phyloP scores from a whole-genome alignment of 1,140 invertebrate species.

The Conus betulinus region DNA sequence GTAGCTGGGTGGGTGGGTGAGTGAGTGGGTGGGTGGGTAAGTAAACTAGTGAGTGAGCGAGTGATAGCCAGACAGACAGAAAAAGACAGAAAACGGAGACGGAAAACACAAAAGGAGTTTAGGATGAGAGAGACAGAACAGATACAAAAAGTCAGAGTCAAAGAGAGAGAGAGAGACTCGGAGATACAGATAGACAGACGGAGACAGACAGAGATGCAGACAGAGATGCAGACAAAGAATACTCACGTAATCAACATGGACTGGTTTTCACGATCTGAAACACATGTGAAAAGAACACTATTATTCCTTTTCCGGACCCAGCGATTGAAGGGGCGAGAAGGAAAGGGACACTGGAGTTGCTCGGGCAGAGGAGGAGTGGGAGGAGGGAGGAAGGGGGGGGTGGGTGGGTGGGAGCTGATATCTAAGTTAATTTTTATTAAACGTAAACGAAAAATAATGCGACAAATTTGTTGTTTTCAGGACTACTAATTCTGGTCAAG shows the following conservation, averaged over 20 bases:
- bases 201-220: neutral
- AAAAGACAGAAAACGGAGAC: neutral
- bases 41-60: neutral
- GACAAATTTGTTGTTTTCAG: no score
- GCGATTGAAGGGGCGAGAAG: no score
- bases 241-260: slow-evolving; percentile 80
- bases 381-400: no score
- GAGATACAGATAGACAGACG: neutral
- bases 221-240: neutral
- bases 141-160: neutral
- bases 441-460: no score
- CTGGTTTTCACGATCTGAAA: slow-evolving; percentile 71
- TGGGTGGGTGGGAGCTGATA: no score
- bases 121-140: neutral
- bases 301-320: no score
- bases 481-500: no score
- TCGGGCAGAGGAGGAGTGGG: no score
- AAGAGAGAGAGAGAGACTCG: neutral
- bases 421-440: no score
- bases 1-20: neutral
- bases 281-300: slow-evolving; percentile 12
- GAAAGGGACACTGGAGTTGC: no score
- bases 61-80: neutral
- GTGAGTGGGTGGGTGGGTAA: neutral
- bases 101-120: neutral